Percentiles rank a stretch among this genome's conserved stretches.
phyloP scores from a whole-genome alignment of 2,113 vertebrate species.

The Pycnonotus jocosus region DNA sequence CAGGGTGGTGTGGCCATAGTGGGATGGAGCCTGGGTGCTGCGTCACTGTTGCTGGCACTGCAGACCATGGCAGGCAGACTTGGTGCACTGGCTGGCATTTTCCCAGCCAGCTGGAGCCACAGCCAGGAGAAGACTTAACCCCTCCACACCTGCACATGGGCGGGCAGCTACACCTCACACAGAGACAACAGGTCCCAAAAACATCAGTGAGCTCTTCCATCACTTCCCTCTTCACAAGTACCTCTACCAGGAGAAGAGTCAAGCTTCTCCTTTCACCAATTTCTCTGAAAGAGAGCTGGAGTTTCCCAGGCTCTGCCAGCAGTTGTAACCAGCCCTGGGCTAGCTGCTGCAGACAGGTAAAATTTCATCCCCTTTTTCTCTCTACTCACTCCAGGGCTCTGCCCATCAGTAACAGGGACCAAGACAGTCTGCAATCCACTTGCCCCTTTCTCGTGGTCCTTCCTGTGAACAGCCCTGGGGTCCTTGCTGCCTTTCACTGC shows the following conservation, averaged over 20 bases:
- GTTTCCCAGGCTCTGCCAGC: neutral
- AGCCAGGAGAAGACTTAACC: neutral
- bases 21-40: accelerated
- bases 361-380: neutral
- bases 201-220: neutral
- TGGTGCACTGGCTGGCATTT: neutral
- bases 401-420: neutral
- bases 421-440: neutral
- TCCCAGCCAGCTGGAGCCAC: neutral
- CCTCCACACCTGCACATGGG: accelerated
- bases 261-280: neutral
- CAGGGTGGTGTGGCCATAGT: accelerated
- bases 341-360: neutral
- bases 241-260: neutral
- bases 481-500: neutral
- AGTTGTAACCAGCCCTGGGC: neutral
- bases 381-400: neutral
- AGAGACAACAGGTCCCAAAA: neutral
- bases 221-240: neutral
- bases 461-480: neutral
- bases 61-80: accelerated
- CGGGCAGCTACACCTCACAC: neutral
- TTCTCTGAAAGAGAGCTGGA: neutral
- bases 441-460: neutral
- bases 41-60: accelerated